phyloP scores from a whole-genome alignment of 2,888 invertebrate species.

The Oligia latruncula region DNA sequence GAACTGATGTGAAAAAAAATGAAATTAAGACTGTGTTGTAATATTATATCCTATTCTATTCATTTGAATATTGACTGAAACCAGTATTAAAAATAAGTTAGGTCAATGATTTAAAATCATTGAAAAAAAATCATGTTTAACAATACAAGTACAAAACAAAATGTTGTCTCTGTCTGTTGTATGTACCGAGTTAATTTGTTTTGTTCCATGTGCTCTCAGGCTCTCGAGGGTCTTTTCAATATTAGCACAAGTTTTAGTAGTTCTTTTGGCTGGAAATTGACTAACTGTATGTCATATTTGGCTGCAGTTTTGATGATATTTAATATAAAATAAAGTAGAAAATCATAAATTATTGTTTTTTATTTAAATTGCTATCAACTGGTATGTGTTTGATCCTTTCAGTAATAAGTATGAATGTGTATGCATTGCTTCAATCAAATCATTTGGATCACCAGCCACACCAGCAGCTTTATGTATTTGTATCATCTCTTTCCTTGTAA shows the following conservation, averaged over 20 bases:
- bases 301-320: constrained; percentile 22
- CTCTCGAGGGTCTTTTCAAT: background rate
- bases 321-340: constrained; percentile 23
- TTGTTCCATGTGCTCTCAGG: constrained; percentile 15
- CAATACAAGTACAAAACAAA: constrained; percentile 47
- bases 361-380: constrained; percentile 85
- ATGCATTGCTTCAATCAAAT: constrained; percentile 94
- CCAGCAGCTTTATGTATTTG: constrained; percentile 92
- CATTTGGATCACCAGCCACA: constrained; percentile 92
- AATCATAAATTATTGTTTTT: constrained; percentile 4
- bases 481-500: constrained; percentile 94
- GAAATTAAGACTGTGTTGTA: constrained; percentile 62
- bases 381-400: constrained; percentile 93
- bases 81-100: constrained; percentile 43
- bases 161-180: constrained; percentile 6
- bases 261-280: constrained; percentile 22
- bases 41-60: constrained; percentile 39
- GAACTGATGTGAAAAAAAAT: constrained; percentile 73
- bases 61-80: constrained; percentile 51
- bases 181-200: background rate
- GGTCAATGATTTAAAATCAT: constrained; percentile 29
- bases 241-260: constrained; percentile 6
- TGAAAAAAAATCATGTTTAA: constrained; percentile 9
- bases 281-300: constrained; percentile 42
- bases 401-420: constrained; percentile 96